These are phyloP conservation scores for Cantharis nigra DNA, from an alignment of 2,888 invertebrate genomes.

Conservation along the genomic window DNA sequence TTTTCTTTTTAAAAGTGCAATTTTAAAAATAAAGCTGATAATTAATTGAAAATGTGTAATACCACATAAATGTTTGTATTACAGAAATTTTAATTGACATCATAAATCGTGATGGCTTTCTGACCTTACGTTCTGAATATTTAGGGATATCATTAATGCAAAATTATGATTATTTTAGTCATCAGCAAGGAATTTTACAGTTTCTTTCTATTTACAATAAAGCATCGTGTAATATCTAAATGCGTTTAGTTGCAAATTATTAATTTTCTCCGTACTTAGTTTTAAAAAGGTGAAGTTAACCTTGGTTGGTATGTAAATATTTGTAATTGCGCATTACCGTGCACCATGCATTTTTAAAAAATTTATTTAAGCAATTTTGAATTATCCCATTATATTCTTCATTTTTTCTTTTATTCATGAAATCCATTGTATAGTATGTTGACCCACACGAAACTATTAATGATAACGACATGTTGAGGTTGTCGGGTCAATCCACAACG, in stretches of 20 bases:
- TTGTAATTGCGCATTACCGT: background rate
- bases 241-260: background rate
- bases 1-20: background rate
- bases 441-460: background rate
- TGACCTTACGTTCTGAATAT: background rate
- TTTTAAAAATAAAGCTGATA: background rate
- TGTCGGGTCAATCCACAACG: background rate
- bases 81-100: slow-evolving; percentile 3
- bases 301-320: background rate
- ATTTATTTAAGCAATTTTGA: background rate
- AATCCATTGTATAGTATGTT: background rate
- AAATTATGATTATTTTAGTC: background rate
- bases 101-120: slow-evolving; percentile 6
- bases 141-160: background rate
- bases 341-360: background rate
- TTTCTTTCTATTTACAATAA: background rate
- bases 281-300: background rate
- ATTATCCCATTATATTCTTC: background rate
- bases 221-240: background rate
- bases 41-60: background rate
- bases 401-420: background rate
- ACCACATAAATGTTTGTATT: background rate
- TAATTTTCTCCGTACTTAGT: background rate
- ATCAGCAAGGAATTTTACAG: background rate
- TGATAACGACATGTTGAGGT: background rate